Base-by-base conservation (phyloP, 2,888 invertebrate genomes). In the Gandaritis pyraliata region DNA sequence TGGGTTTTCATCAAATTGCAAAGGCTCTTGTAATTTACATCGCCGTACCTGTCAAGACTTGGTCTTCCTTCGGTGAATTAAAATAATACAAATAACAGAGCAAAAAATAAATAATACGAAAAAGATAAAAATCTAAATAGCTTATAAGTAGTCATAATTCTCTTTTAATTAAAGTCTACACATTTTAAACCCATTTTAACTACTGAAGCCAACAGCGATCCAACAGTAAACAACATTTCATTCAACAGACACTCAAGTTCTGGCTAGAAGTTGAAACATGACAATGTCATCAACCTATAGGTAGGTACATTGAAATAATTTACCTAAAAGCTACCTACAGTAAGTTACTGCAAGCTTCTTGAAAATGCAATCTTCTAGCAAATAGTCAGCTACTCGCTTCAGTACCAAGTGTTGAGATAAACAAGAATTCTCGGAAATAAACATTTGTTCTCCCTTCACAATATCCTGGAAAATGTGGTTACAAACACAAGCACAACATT, bases 291-390 rank as follows among this genome's bases (percentile, higher is more conserved):
- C 0, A 11, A 33, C 10, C 33, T 0, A 33, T 33, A n/a, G n/a
- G n/a, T n/a, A n/a, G n/a, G 8, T 10, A 33, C 33, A 33, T 33
- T 33, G 1, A 33, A 33, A 33, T 38, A 38, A 38, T 3, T 38
- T 45, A 11, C 1, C 30, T 43, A 33, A 33, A 10, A 33, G 6
- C 33, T 33, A 33, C 33, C 33, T 11, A 33, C 4, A 8, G 33
- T 10, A 10, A 7, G 30, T 33, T 33, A 33, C 10, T 33, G 10
- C 33, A 8, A 33, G 23, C 38, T 43, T 50, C 43, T 52, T 30
- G 50, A 39, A 58, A 58, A 58, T 53, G 52, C 41, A 53, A 53
- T 58, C 41, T 52, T 47, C 18, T 29, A 52, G 48, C 52, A 58
- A 58, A 58, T 47, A 58, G 58, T 16, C 8, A 11, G 49, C 16